Base-by-base conservation (phyloP, 2,888 invertebrate species). In the Apotomis capreana region DNA sequence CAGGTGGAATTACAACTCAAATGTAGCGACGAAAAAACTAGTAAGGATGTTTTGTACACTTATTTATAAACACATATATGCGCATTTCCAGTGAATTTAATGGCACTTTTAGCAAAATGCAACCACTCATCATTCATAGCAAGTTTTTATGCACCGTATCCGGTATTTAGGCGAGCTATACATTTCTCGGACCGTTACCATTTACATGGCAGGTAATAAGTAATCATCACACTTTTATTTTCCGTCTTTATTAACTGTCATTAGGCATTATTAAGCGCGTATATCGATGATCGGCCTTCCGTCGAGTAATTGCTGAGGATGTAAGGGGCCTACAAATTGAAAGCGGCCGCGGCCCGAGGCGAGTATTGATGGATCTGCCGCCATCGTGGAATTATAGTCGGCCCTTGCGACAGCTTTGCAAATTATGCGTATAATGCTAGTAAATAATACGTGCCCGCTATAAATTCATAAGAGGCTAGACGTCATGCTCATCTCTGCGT, bases 361-460 rank as follows among this genome's bases (percentile, higher is more conserved):
- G 83, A 63, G 86, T 89, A 91, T 91, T 92, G 92, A 93, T 92
- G 92, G 92, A 93, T 93, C 87, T 89, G 86, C 91, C 89, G 91
- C 92, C 92, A 92, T 91, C 87, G 87, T 84, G 83, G 91, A 92
- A 92, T 93, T 93, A 92, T 91, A 92, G 89, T 87, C 81, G 85
- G 87, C 87, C 86, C 89, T 91, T 90, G 92, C 91, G 92, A 93
- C 92, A 92, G 91, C 92, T 91, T 88, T 90, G 92, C 92, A 91
- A 93, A 92, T 91, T 92, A 91, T 92, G 90, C 92, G 89, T 90
- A 91, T 92, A 92, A 92, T 92, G 88, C 92, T 91, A 91, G 92
- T 90, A 90, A 91, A 92, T 92, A 92, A 91, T 91, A 90, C 83
- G 78, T 83, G 79, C 83, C 84, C 86, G 87, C 87, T 89, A 90